Conservation (phyloP, 2,888 invertebrate genomes). For the Maniola hyperantus region DNA sequence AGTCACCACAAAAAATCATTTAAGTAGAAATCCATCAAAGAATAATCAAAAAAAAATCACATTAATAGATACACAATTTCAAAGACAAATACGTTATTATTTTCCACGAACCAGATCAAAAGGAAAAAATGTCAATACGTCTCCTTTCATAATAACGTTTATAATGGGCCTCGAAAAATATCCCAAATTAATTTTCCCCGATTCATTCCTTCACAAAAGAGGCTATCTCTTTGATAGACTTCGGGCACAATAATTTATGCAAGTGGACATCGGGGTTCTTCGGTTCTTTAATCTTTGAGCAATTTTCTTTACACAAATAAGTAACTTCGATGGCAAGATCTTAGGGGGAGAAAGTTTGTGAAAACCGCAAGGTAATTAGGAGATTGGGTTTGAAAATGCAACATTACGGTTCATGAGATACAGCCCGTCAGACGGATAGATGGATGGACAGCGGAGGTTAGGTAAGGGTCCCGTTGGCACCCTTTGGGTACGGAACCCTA, state of each 20-base stretch:
- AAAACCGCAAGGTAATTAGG: constrained; percentile 24
- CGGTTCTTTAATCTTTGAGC: constrained; percentile 66
- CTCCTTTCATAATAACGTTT: constrained; percentile 50
- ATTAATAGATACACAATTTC: constrained; percentile 51
- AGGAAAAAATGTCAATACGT: constrained; percentile 62
- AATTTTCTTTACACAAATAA: constrained; percentile 53
- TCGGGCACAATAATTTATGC: constrained; percentile 75
- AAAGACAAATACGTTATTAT: constrained; percentile 75
- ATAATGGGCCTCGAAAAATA: constrained; percentile 54
- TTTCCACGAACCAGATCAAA: constrained; percentile 64
- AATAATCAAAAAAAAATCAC: not conserved
- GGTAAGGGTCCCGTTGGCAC: too few relatives aligned
- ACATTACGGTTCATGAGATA: not conserved
- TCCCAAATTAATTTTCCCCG: constrained; percentile 75
- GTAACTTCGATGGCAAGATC: constrained; percentile 24
- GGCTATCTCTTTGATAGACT: constrained; percentile 69
- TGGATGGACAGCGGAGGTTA: too few relatives aligned
- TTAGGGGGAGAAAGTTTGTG: constrained; percentile 13
- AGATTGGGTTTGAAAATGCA: constrained; percentile 10
- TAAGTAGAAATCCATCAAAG: not conserved
- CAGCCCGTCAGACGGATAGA: too few relatives aligned
- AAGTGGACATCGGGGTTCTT: constrained; percentile 68
- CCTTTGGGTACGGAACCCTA: too few relatives aligned
- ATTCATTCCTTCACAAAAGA: constrained; percentile 66
- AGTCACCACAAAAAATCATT: not conserved